Evolutionary conservation across 2,888 invertebrate genomes (phyloP).

Genomic region (Copidosoma aretas): DNA sequence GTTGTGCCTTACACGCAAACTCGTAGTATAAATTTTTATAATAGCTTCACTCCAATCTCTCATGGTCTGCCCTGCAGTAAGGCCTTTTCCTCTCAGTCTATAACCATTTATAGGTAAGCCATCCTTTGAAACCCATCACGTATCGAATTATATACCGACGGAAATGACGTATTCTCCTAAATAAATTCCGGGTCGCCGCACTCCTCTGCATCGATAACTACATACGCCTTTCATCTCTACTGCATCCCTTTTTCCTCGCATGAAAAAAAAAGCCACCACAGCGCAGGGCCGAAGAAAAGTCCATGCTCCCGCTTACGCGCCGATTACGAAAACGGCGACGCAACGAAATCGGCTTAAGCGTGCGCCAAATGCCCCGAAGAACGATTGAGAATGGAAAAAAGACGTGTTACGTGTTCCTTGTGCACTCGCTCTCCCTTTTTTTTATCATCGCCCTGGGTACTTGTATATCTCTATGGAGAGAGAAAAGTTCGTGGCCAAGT

Average conservation of each 20-base stretch:
- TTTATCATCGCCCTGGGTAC: too few species aligned
- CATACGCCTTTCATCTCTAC: not conserved
- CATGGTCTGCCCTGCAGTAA: too few species aligned
- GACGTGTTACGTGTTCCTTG: not conserved
- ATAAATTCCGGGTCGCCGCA: slow-evolving; percentile 22
- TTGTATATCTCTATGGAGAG: not conserved
- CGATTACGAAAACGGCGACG: slow-evolving; percentile 41
- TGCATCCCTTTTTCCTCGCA: not conserved
- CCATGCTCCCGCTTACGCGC: slow-evolving; percentile 4
- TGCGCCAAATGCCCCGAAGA: slow-evolving; percentile 31
- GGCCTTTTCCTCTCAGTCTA: too few species aligned
- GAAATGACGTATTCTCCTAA: too few species aligned
- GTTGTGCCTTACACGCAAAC: too few species aligned
- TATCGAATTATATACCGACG: too few species aligned
- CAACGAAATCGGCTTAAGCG: slow-evolving; percentile 53
- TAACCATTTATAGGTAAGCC: too few species aligned
- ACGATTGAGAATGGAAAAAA: slow-evolving; percentile 29
- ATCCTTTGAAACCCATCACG: too few species aligned
- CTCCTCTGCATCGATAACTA: not conserved
- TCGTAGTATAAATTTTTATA: too few species aligned
- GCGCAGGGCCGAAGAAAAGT: not conserved
- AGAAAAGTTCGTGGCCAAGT: slow-evolving; percentile 46
- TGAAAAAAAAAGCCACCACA: not conserved
- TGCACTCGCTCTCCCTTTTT: too few species aligned
- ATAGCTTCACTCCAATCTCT: too few species aligned